Base-by-base conservation (phyloP, 2,888 invertebrate genomes). In the Acrobasis suavella region DNA sequence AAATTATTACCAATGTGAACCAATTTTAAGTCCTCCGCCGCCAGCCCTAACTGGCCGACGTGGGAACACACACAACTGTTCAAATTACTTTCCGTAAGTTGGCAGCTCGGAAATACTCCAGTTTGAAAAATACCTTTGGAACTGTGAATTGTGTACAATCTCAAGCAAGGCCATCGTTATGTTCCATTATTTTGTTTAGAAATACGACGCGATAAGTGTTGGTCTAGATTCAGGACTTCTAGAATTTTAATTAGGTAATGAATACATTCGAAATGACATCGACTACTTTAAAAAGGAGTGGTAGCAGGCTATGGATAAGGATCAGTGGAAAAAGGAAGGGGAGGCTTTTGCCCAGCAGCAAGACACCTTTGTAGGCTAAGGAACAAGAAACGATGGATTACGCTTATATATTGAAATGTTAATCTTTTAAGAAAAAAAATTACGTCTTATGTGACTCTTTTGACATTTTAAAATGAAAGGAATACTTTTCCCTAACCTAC, bases 51-150 rank as follows among this genome's bases (percentile, higher is more conserved):
- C 70, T 68, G 68, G 67, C 75, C 69, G 64, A 65, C 84, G 87
- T 89, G 91, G 78, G 91, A 89, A 85, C 71, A 66, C 69, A 68
- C 69, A 76, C 91, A 90, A 76, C 87, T 90, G 90, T 77, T 80
- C 75, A 84, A 86, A 87, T 87, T 86, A 85, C 83, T 80, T 77
- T 72, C 72, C 73, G 77, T 73, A 78, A 81, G 76, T 80, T 77
- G 69, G 69, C 69, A 64, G 69, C 70, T 69, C 69, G 77, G 76
- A 85, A 86, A 85, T 85, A 83, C 77, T 49, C 73, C 68, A 69
- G 71, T 67, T 64, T 78, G 74, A 81, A 86, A 88, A 87, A 86
- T 85, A 85, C 79, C 76, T 77, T 81, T 79, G 74, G 67, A 73
- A 46, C 56, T 42, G 56, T 42, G 42, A 56, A 42, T 56, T 56